Evolutionary conservation across 2,113 vertebrate species (phyloP).

Genomic region (Chloebia gouldiae): DNA sequence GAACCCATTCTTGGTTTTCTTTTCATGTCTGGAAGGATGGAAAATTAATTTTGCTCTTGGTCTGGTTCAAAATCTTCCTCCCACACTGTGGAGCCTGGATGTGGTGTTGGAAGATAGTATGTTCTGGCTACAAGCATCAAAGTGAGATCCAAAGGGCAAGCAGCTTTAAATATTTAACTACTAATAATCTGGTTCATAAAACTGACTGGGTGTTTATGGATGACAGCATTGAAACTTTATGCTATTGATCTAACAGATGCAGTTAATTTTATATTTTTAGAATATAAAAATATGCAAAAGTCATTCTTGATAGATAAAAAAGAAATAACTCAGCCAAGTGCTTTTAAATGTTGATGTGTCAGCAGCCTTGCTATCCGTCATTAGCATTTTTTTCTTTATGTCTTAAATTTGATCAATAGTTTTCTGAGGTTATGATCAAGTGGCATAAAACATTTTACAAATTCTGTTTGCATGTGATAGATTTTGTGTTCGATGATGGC

Average conservation of each 20-base stretch:
- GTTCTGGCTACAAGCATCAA: conserved; percentile 18
- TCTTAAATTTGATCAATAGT: conserved; percentile 21
- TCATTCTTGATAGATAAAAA: conserved; percentile 10
- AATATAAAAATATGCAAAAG: neutral
- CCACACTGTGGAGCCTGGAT: conserved; percentile 21
- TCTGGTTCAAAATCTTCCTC: conserved; percentile 33
- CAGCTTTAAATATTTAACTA: conserved; percentile 54
- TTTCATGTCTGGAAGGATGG: conserved; percentile 10
- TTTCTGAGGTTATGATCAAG: conserved; percentile 30
- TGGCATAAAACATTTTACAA: conserved; percentile 5
- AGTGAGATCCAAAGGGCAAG: conserved; percentile 23
- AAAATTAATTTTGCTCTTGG: conserved; percentile 10
- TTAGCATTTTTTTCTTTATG: neutral
- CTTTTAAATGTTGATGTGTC: conserved; percentile 27
- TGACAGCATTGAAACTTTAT: neutral
- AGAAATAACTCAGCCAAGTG: neutral
- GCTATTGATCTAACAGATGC: conserved; percentile 20
- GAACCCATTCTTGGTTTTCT: neutral
- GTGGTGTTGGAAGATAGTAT: neutral
- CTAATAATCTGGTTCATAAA: conserved; percentile 34
- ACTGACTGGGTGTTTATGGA: neutral
- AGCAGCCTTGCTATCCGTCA: neutral
- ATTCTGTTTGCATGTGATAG: neutral
- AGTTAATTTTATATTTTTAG: conserved; percentile 29
- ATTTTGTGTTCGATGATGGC: neutral